Evolutionary conservation across 2,113 vertebrate genomes (phyloP).

Genomic region (Melanerpes formicivorus): DNA sequence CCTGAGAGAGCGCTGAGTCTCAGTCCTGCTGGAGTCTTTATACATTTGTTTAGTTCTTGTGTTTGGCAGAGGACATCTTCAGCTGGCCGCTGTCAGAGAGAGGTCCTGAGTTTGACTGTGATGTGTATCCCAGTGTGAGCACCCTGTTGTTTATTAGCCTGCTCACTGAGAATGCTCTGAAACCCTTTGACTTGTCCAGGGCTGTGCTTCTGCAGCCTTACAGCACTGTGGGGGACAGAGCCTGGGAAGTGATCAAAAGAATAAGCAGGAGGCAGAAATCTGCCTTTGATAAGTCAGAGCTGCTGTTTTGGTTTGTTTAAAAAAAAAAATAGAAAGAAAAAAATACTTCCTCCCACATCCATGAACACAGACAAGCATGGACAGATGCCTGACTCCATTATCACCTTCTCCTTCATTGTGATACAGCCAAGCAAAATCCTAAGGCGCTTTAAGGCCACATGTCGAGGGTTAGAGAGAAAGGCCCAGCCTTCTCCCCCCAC

Average conservation of each 20-base stretch:
- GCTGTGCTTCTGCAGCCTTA: not conserved
- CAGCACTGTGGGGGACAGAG: not conserved
- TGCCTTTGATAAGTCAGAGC: not conserved
- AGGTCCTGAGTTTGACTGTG: not conserved
- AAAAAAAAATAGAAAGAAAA: too few relatives aligned
- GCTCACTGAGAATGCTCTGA: not conserved
- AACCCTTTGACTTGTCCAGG: not conserved
- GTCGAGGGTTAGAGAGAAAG: too few relatives aligned
- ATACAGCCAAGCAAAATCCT: not conserved
- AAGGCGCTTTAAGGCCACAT: not conserved
- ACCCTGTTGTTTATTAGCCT: not conserved
- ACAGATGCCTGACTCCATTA: not conserved
- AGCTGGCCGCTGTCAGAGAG: not conserved
- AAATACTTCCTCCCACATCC: not conserved
- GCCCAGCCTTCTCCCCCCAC: too few relatives aligned
- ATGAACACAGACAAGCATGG: not conserved
- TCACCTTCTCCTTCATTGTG: not conserved
- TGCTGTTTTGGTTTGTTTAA: too few relatives aligned
- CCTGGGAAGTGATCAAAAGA: slow-evolving; percentile 10
- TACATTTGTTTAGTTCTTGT: not conserved
- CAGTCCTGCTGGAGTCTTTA: not conserved
- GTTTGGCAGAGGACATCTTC: not conserved
- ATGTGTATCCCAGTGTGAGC: not conserved
- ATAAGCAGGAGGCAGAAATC: not conserved
- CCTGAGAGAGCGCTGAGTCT: not conserved